phyloP scores from a whole-genome alignment of 2,113 vertebrate species.

The Cyprinodon variegatus region DNA sequence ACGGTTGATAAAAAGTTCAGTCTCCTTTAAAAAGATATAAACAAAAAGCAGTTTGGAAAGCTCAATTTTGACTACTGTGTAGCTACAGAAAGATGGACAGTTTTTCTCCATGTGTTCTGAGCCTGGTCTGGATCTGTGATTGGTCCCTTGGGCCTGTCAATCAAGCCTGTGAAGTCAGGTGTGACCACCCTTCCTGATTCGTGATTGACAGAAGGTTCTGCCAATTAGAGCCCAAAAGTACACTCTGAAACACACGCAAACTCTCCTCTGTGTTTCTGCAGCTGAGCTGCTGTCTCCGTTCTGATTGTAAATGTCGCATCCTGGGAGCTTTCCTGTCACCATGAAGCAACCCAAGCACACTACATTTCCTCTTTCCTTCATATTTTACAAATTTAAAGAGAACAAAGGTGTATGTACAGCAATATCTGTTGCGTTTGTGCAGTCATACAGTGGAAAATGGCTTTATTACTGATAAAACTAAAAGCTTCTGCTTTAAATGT shows the following conservation, averaged over 20 bases:
- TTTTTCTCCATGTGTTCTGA: conserved; percentile 52
- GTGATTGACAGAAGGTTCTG: conserved; percentile 67
- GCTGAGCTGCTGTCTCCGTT: conserved; percentile 34
- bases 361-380: conserved; percentile 17
- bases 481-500: neutral
- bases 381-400: conserved; percentile 1
- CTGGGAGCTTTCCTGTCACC: conserved; percentile 21
- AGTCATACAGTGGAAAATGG: neutral
- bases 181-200: conserved; percentile 55
- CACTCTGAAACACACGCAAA: conserved; percentile 18
- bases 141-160: conserved; percentile 69
- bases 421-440: neutral
- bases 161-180: conserved; percentile 63
- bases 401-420: neutral
- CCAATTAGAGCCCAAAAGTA: conserved; percentile 57
- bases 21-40: conserved; percentile 11
- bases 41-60: conserved; percentile 31
- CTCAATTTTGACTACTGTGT: conserved; percentile 21
- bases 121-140: conserved; percentile 56
- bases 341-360: conserved; percentile 18
- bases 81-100: conserved; percentile 5
- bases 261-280: conserved; percentile 19
- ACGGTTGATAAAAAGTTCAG: conserved; percentile 44
- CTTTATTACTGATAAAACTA: neutral
- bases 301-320: conserved; percentile 57